Evolutionary conservation across 2,797 vertebrate species (phyloP), one percentile per base, ranked within the genome.

Genomic region (Eremophila alpestris): DNA sequence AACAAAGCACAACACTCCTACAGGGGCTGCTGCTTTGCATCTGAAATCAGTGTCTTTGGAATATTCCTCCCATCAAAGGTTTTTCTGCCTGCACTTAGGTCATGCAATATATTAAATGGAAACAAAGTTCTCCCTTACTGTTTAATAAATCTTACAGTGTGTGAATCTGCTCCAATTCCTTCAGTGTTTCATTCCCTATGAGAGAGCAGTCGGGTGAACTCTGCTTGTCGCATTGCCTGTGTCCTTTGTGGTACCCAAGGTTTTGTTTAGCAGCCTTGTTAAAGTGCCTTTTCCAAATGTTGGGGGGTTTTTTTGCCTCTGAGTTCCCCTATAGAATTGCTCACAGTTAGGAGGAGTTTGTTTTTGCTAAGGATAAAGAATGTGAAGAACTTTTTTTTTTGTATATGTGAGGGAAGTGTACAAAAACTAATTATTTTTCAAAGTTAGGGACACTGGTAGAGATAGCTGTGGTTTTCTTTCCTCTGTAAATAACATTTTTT

Each of bases 11-110:
- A 86, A 32, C 15, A 1, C 60, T 94, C 24, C 21, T 70, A 36
- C 75, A 13, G 4, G 27, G 22, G 56, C 89, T 91, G 67, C 91
- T 83, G 83, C 29, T 91, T 80, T 95, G 80, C 88, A 89, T 91
- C 79, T 90, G 83, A 77, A 89, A 93, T 70, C 83, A 41, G 71
- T 49, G 62, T 32, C 89, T 95, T 80, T 94, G 79, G 90, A 84
- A 75, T 69, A 93, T 65, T 77, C 78, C 65, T 70, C 67, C 75
- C 87, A 87, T 94, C 73, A 93, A 74, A 96, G 62, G 19, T 51
- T 83, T 79, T 90, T 68, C 85, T 87, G 70, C 55, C 59, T 90
- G 54, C 21, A 56, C 89, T 93, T 60, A 64, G 89, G 43, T 82
- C 81, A 51, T 78, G 93, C 80, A 71, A 11, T 92, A 48, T 95